Conservation (phyloP, 2,888 invertebrate genomes). For the Lithodes maja region DNA sequence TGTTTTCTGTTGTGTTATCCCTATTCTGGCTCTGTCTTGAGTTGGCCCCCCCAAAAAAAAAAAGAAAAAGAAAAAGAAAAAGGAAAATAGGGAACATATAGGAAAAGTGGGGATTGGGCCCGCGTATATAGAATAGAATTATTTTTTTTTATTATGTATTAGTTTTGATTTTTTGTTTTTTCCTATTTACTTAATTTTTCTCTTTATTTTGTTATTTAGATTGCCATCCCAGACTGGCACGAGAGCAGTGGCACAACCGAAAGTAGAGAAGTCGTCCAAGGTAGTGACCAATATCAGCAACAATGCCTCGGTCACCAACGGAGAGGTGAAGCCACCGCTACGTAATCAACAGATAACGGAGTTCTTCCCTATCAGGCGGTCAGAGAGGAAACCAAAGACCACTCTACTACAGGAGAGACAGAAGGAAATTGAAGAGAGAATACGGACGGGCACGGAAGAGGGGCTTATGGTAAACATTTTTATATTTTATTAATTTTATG, state of each 20-base stretch:
- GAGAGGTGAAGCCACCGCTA: constrained; percentile 42
- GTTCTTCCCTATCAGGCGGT: constrained; percentile 68
- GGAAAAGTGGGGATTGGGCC: too few species aligned
- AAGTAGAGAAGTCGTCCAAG: constrained; percentile 49
- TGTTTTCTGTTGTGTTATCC: too few species aligned
- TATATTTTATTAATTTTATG: neutral
- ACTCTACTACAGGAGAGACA: constrained; percentile 66
- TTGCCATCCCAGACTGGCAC: constrained; percentile 29
- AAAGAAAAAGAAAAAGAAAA: too few species aligned
- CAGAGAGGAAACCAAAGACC: constrained; percentile 68
- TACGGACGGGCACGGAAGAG: constrained; percentile 59
- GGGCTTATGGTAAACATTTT: constrained; percentile 48
- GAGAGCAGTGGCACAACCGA: constrained; percentile 19
- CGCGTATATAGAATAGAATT: too few species aligned
- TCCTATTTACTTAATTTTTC: too few species aligned
- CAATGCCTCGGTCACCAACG: constrained; percentile 25
- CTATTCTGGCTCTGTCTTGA: too few species aligned
- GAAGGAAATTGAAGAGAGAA: constrained; percentile 67
- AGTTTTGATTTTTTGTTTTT: too few species aligned
- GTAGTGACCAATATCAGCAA: neutral
- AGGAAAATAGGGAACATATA: too few species aligned
- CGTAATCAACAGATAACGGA: constrained; percentile 62
- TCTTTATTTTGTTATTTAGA: neutral
- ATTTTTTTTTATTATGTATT: too few species aligned
- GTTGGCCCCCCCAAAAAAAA: too few species aligned